Evolutionary conservation across 2,888 invertebrate genomes (phyloP).

Genomic region (Thymelicus lineola): DNA sequence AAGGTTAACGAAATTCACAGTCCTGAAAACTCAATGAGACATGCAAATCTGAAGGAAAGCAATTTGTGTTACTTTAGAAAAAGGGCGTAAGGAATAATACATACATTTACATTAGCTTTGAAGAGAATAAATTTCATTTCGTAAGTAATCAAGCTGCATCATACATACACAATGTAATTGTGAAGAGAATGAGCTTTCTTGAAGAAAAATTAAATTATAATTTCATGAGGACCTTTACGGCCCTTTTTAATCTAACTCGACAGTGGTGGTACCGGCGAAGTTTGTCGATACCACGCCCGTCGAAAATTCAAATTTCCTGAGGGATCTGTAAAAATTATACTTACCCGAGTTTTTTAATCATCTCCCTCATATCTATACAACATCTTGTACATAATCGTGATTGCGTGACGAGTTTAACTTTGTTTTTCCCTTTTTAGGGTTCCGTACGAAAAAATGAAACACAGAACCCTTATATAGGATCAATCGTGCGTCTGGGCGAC

Average conservation of each 20-base stretch:
- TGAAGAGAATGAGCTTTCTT: conserved; percentile 55
- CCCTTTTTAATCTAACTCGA: conserved; percentile 67
- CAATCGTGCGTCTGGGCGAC: too few species aligned
- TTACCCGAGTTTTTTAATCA: conserved; percentile 30
- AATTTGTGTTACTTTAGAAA: conserved; percentile 30
- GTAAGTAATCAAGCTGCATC: conserved; percentile 52
- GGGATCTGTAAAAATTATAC: conserved; percentile 35
- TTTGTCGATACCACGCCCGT: conserved; percentile 58
- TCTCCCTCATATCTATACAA: conserved; percentile 30
- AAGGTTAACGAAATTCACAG: background rate
- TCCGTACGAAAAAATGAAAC: too few species aligned
- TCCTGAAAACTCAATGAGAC: conserved; percentile 20
- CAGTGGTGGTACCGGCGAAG: conserved; percentile 46
- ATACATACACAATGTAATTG: conserved; percentile 59
- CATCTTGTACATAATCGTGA: conserved; percentile 18
- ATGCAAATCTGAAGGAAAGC: conserved; percentile 21
- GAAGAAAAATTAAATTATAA: conserved; percentile 78
- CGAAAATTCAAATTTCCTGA: conserved; percentile 54
- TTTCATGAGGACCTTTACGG: conserved; percentile 72
- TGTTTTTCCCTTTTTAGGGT: too few species aligned
- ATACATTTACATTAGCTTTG: conserved; percentile 35
- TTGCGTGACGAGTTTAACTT: too few species aligned
- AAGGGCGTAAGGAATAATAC: conserved; percentile 15
- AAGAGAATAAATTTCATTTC: conserved; percentile 50
- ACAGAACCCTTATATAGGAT: too few species aligned